Conservation (phyloP, 1,140 invertebrate genomes). For the Zophobas atratus region DNA sequence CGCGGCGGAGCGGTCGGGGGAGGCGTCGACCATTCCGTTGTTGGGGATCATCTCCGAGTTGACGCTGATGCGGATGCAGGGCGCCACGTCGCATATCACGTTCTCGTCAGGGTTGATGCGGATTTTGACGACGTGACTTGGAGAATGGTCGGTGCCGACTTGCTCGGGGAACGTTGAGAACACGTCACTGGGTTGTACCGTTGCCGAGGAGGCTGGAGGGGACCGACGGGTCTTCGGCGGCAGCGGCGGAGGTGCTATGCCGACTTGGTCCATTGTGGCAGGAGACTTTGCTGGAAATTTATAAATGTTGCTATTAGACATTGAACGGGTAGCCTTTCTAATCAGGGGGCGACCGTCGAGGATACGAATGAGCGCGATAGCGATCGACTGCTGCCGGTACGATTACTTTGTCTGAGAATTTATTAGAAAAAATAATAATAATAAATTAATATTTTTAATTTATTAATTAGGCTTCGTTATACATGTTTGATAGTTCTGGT, state of each 20-base stretch:
- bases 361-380: neutral
- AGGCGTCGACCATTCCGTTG: constrained; percentile 55
- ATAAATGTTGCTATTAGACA: constrained; percentile 2
- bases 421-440: too few relatives aligned
- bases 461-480: too few relatives aligned
- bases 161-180: neutral
- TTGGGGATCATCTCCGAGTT: constrained; percentile 61
- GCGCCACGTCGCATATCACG: constrained; percentile 55
- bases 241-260: constrained; percentile 62
- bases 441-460: too few relatives aligned
- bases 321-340: constrained; percentile 6
- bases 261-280: constrained; percentile 56
- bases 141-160: constrained; percentile 62
- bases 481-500: too few relatives aligned
- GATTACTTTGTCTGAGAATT: too few relatives aligned
- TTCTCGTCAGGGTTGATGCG: constrained; percentile 75
- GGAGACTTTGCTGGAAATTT: constrained; percentile 21
- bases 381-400: neutral
- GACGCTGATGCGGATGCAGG: constrained; percentile 71
- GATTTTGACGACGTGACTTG: constrained; percentile 78
- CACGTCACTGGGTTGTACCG: constrained; percentile 58
- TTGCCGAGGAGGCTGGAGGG: constrained; percentile 57
- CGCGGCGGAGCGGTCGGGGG: constrained; percentile 63
- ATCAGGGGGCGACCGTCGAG: constrained; percentile 13
- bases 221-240: constrained; percentile 64